Percentiles rank a stretch among this genome's conserved stretches.
Evolutionary conservation across 2,113 vertebrate species (phyloP).

Genomic region (Parotia lawesii): DNA sequence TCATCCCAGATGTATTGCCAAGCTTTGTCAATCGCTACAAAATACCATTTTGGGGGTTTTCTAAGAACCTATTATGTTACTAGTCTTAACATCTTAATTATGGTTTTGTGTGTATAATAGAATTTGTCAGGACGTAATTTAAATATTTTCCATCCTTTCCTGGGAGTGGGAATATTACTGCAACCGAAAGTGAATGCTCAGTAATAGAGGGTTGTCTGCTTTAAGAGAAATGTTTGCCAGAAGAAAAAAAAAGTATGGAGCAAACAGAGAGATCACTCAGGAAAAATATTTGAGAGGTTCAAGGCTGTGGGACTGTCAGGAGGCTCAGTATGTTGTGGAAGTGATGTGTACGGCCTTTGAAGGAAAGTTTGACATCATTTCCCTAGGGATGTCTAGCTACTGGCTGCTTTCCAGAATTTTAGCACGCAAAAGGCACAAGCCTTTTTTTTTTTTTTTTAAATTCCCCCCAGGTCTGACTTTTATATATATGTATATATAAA

Average conservation of each 20-base stretch:
- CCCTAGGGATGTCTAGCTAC: background rate
- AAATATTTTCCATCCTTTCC: background rate
- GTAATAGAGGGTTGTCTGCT: background rate
- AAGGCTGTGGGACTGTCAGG: background rate
- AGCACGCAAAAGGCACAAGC: background rate
- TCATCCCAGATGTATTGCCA: background rate
- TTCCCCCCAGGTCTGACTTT: background rate
- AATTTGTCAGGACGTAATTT: background rate
- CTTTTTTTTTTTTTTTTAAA: background rate
- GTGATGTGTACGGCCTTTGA: background rate
- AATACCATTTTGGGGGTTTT: background rate
- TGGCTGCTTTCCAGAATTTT: slow-evolving; percentile 14
- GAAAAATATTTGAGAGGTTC: background rate
- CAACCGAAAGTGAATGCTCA: background rate
- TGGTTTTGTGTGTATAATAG: background rate
- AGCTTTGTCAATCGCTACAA: background rate
- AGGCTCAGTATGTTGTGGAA: background rate
- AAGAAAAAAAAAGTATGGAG: background rate
- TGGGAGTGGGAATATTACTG: background rate
- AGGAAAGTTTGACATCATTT: slow-evolving; percentile 51
- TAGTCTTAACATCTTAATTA: background rate
- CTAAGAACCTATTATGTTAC: background rate
- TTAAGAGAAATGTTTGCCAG: background rate
- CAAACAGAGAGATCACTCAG: background rate
- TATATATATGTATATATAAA: background rate